Percentiles rank a stretch among this genome's conserved stretches.
These are phyloP conservation scores for Sialis fuliginosa DNA, from an alignment of 2,888 invertebrate species.

Conservation along the genomic window DNA sequence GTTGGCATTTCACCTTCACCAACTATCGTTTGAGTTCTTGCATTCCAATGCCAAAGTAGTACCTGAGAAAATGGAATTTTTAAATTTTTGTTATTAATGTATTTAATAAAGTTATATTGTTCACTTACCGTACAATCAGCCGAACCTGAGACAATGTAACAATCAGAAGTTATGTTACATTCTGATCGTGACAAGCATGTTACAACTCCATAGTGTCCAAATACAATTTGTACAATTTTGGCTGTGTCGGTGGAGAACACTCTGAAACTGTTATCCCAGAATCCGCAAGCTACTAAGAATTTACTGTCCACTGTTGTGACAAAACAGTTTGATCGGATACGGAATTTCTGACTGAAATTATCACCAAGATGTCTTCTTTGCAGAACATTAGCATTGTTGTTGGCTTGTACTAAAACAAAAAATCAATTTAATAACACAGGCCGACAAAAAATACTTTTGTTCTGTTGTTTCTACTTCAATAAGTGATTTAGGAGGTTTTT, in stretches of 20 bases:
- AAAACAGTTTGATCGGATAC: slow-evolving; percentile 87
- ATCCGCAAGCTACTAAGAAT: slow-evolving; percentile 93
- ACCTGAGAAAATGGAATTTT: slow-evolving; percentile 20
- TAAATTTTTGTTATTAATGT: no score
- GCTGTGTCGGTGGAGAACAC: slow-evolving; percentile 95
- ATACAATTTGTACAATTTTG: slow-evolving; percentile 94
- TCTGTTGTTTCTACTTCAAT: no score
- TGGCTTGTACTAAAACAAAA: slow-evolving; percentile 42
- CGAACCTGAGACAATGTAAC: slow-evolving; percentile 95
- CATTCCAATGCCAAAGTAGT: slow-evolving; percentile 97
- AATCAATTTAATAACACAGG: background rate
- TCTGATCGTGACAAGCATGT: slow-evolving; percentile 95
- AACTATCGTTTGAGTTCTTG: slow-evolving; percentile 88
- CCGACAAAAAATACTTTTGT: no score
- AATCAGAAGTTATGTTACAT: slow-evolving; percentile 97
- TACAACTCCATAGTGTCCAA: slow-evolving; percentile 97
- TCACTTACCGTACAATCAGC: slow-evolving; percentile 75
- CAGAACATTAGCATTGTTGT: slow-evolving; percentile 55
- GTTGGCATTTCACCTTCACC: slow-evolving; percentile 94
- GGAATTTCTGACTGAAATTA: slow-evolving; percentile 93
- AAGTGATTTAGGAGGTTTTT: no score
- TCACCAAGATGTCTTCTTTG: slow-evolving; percentile 84
- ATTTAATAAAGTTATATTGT: no score
- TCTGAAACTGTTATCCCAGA: slow-evolving; percentile 98
- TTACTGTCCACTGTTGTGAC: slow-evolving; percentile 96